These are phyloP conservation scores for Ectobius pallidus DNA, from an alignment of 2,888 invertebrate genomes.

Conservation along the genomic window DNA sequence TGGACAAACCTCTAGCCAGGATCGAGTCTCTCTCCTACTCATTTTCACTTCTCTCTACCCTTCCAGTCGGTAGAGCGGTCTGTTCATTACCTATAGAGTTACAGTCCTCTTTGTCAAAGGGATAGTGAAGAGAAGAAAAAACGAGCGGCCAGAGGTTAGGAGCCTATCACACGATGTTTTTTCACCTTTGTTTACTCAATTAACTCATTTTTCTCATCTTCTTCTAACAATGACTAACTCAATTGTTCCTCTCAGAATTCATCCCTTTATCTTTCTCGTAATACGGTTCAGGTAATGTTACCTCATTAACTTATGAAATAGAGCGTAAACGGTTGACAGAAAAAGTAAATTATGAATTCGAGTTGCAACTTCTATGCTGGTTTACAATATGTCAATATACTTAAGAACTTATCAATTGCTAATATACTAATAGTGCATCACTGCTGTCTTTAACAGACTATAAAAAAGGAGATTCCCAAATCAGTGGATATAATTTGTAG, in stretches of 20 bases:
- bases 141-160: background rate
- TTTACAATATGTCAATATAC: no score
- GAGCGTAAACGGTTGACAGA: no score
- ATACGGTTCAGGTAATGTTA: no score
- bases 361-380: no score
- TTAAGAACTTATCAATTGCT: no score
- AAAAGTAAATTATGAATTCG: no score
- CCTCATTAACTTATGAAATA: no score
- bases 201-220: background rate
- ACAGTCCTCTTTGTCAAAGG: background rate
- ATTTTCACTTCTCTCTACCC: background rate
- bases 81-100: background rate
- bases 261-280: no score
- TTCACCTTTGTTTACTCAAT: background rate
- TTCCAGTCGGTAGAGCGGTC: background rate
- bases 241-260: background rate
- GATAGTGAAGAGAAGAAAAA: background rate
- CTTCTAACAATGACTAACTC: background rate
- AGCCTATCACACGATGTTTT: background rate
- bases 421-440: no score
- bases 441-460: no score
- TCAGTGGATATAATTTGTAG: no score
- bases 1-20: slow-evolving; percentile 14
- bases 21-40: background rate
- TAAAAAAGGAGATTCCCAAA: no score